phyloP scores from a whole-genome alignment of 2,797 vertebrate species.

The Bryconaethiops microstoma region DNA sequence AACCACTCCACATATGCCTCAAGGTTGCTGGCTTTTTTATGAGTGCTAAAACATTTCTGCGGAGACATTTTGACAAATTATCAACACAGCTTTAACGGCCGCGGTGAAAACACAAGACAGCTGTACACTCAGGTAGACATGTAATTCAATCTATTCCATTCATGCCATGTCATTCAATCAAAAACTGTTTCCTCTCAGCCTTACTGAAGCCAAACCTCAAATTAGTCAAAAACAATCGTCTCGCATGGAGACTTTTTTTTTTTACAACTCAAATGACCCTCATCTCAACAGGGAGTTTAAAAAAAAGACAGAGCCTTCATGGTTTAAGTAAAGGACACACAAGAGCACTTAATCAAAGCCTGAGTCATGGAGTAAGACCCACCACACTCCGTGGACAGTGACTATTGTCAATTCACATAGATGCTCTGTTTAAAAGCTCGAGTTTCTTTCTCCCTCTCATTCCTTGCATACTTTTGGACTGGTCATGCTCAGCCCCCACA shows the following conservation, averaged over 20 bases:
- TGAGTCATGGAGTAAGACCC: slow-evolving; percentile 19
- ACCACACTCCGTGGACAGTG: slow-evolving; percentile 4
- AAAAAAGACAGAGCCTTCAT: slow-evolving; percentile 28
- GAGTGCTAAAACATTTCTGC: slow-evolving; percentile 84
- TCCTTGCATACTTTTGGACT: slow-evolving; percentile 72
- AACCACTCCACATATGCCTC: slow-evolving; percentile 97
- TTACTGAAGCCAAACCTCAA: background rate
- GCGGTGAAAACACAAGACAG: background rate
- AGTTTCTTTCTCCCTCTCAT: slow-evolving; percentile 62
- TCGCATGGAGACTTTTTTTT: background rate
- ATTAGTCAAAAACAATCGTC: background rate
- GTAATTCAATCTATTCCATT: background rate
- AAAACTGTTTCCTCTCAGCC: background rate
- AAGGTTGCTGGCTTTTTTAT: slow-evolving; percentile 88
- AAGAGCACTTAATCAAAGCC: slow-evolving; percentile 39
- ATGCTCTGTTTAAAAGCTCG: slow-evolving; percentile 32
- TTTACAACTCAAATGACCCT: background rate
- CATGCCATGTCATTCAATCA: background rate
- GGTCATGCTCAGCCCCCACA: slow-evolving; percentile 46
- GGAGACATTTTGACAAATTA: slow-evolving; percentile 38
- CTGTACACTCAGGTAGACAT: background rate
- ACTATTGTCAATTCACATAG: slow-evolving; percentile 27
- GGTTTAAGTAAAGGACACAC: slow-evolving; percentile 36
- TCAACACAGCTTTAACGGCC: background rate
- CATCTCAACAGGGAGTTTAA: background rate